These are phyloP conservation scores for Rhogogaster chlorosoma DNA, from an alignment of 2,888 invertebrate genomes.

Conservation along the genomic window DNA sequence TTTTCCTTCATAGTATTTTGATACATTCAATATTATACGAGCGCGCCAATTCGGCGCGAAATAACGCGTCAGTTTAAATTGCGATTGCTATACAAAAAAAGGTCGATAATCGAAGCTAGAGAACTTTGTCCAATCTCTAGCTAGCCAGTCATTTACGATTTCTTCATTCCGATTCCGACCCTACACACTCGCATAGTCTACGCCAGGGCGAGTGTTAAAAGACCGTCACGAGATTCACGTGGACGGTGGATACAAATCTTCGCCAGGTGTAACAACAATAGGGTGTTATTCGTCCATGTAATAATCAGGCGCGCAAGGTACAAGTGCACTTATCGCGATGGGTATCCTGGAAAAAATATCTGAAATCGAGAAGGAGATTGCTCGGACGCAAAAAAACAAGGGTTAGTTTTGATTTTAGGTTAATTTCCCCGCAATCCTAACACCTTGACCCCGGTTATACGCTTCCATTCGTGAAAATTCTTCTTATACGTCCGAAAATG, in stretches of 20 bases:
- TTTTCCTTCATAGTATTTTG: background rate
- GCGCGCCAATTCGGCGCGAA: constrained; percentile 1
- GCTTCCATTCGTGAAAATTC: background rate
- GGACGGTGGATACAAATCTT: background rate
- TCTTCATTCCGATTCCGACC: background rate
- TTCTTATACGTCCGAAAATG: background rate
- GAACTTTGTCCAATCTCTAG: background rate
- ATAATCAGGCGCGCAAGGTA: background rate
- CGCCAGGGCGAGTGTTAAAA: background rate
- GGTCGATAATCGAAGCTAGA: background rate
- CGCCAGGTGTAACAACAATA: background rate
- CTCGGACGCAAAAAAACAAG: constrained; percentile 99
- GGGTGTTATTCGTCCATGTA: constrained; percentile 6
- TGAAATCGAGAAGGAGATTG: constrained; percentile 99
- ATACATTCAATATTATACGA: background rate
- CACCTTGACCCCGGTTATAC: constrained; percentile 5
- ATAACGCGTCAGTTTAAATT: background rate
- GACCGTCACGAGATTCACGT: constrained; percentile 27
- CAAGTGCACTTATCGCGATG: constrained; percentile 81
- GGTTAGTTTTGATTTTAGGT: constrained; percentile 80
- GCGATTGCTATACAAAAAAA: background rate
- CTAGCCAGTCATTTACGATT: background rate
- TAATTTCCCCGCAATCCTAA: background rate
- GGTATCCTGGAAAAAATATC: constrained; percentile 99
- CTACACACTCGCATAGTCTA: background rate